Evolutionary conservation across 2,888 invertebrate genomes (phyloP).

Genomic region (Folsomia candida): DNA sequence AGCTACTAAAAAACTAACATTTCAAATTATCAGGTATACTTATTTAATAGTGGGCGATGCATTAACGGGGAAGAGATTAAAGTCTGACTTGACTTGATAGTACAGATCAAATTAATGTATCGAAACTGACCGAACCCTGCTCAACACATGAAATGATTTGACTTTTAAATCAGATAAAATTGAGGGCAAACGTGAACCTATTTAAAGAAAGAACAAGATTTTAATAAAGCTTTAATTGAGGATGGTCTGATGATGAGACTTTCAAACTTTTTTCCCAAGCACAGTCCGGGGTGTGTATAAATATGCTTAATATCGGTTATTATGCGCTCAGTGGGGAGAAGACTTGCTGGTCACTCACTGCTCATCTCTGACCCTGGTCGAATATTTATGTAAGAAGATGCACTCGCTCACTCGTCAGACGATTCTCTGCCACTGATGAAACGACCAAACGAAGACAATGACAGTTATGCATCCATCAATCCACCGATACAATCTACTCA

Average conservation of each 20-base stretch:
- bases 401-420: neutral
- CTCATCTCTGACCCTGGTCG: neutral
- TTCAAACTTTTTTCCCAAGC: too few species aligned
- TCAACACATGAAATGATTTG: neutral
- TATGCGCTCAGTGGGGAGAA: too few species aligned
- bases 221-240: neutral
- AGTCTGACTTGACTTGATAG: neutral
- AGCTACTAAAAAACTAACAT: neutral
- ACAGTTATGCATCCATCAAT: conserved; percentile 3
- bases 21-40: too few species aligned
- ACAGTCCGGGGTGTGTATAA: too few species aligned
- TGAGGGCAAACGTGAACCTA: neutral
- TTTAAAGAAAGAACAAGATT: neutral
- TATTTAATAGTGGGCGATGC: neutral
- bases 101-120: neutral
- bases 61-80: neutral
- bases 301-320: too few species aligned
- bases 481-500: neutral
- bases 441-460: neutral
- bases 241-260: neutral
- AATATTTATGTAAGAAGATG: too few species aligned
- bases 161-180: conserved; percentile 7
- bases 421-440: neutral
- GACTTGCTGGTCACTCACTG: neutral
- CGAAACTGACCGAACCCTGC: neutral